A percentile compares a stretch with the other conserved stretches of the same genome.
Conservation (phyloP, 2,888 invertebrate species). For the Ganaspis brasiliensis region DNA sequence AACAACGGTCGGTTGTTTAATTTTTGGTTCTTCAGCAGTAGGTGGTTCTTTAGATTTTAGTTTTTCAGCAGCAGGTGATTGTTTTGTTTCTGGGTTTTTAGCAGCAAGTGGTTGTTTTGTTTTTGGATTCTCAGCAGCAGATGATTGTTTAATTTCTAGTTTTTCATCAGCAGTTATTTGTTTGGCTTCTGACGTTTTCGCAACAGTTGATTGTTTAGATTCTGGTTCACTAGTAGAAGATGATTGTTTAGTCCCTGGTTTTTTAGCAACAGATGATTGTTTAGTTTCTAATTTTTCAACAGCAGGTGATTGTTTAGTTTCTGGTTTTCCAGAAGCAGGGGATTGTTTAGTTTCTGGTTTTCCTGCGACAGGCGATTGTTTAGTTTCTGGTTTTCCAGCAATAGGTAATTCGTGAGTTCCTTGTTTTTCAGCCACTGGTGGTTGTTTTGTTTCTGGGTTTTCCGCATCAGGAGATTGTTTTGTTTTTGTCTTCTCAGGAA, state of each 20-base stretch:
- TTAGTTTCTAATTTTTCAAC: slow-evolving; percentile 70
- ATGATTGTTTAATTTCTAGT: background rate
- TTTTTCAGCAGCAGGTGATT: slow-evolving; percentile 64
- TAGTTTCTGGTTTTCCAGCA: slow-evolving; percentile 68
- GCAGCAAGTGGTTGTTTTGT: background rate
- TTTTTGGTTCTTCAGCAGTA: slow-evolving; percentile 60
- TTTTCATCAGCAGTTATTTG: background rate
- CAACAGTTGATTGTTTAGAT: background rate
- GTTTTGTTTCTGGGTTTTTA: background rate
- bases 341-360: background rate
- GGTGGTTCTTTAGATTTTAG: slow-evolving; percentile 67
- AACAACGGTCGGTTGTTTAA: slow-evolving; percentile 43
- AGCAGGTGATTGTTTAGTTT: slow-evolving; percentile 59
- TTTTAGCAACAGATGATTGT: background rate
- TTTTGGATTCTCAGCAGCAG: background rate
- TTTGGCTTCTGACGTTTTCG: background rate
- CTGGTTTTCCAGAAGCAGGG: background rate
- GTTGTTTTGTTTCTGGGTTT: background rate
- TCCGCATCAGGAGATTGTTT: background rate
- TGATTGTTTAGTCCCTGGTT: background rate
- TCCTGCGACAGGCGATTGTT: background rate
- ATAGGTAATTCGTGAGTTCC: background rate
- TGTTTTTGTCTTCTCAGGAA: background rate
- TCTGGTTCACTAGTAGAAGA: background rate
- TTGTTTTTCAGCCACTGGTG: background rate